phyloP scores from a whole-genome alignment of 1,140 invertebrate genomes.

The Onthophagus taurus region DNA sequence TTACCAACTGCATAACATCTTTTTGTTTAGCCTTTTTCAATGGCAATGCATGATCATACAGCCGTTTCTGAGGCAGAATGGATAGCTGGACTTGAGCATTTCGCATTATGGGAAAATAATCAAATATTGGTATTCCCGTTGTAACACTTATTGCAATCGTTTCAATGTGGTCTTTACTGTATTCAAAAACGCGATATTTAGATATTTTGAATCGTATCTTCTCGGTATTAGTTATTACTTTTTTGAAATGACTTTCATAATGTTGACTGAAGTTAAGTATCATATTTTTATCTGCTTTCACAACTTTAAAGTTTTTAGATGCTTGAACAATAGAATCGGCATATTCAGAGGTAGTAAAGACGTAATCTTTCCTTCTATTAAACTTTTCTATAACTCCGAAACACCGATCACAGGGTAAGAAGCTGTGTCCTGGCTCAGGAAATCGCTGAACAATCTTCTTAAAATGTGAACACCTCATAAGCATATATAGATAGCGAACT shows the following conservation, averaged over 20 bases:
- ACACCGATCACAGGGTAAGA: conserved; percentile 15
- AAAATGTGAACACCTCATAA: conserved; percentile 15
- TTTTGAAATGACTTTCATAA: conserved; percentile 16
- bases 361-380: conserved; percentile 16
- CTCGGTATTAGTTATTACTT: too few species aligned
- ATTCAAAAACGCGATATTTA: too few species aligned
- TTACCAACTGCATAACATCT: too few species aligned
- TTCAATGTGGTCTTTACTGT: too few species aligned
- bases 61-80: too few species aligned
- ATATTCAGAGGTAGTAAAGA: conserved; percentile 17
- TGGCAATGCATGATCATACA: too few species aligned
- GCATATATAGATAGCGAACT: conserved; percentile 15
- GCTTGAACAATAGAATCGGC: conserved; percentile 11
- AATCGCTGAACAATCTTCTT: conserved; percentile 12
- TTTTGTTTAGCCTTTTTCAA: too few species aligned
- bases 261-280: conserved; percentile 14
- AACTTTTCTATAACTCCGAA: conserved; percentile 19
- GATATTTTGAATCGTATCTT: too few species aligned
- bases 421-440: conserved; percentile 18
- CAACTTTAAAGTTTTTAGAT: conserved; percentile 15
- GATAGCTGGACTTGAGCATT: too few species aligned
- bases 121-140: too few species aligned
- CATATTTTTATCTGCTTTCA: conserved; percentile 11
- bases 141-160: too few species aligned
- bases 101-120: too few species aligned